Base-by-base conservation (phyloP, 2,888 invertebrate genomes). In the Tubulanus polymorphus region DNA sequence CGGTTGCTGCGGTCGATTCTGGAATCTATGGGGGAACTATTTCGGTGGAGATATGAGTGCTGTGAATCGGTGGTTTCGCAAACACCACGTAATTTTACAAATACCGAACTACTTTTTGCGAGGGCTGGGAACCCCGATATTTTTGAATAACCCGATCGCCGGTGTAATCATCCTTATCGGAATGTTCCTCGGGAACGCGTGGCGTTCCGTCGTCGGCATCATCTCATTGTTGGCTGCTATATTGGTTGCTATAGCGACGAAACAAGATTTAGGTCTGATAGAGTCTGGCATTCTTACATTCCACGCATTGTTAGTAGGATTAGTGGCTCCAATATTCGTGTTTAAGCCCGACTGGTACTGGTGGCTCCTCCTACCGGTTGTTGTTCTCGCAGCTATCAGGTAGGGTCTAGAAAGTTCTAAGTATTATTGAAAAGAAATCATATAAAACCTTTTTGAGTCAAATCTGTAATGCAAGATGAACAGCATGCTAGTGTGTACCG, bases 71-170 rank as follows among this genome's bases (percentile, higher is more conserved):
- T 53, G 48, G 48, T 30, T 56, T 30, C 18, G n/a, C 23, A 49
- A 56, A 28, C 53, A 56, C 20, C 56, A 48, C 10, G 27, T 15
- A 37, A 25, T 54, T 15, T 12, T 56, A 18, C 53, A 53, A 46
- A 48, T 56, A 10, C 56, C 56, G 2, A 53, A 49, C 27, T 56
- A 53, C 53, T 3, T 56, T 10, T 30, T 56, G 1, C 48, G 56
- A 8, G 56, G 37, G 1, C 48, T 54, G 10, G 56, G 56, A 18
- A 53, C 56, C 27, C 56, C 56, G 15, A 56, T 56, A 18, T 56
- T 56, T 30, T 28, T 56, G 1, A 56, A 56, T 30, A 56, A 56
- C 46, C 56, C 56, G 12, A 49, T 56, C 28, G 41, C 41, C 32
- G 56, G 56, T 8, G 20, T 37, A 29, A 28, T 56, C 3, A 56